These are phyloP conservation scores for Lacerta viridis DNA, from an alignment of 2,797 vertebrate species.

Conservation along the genomic window DNA sequence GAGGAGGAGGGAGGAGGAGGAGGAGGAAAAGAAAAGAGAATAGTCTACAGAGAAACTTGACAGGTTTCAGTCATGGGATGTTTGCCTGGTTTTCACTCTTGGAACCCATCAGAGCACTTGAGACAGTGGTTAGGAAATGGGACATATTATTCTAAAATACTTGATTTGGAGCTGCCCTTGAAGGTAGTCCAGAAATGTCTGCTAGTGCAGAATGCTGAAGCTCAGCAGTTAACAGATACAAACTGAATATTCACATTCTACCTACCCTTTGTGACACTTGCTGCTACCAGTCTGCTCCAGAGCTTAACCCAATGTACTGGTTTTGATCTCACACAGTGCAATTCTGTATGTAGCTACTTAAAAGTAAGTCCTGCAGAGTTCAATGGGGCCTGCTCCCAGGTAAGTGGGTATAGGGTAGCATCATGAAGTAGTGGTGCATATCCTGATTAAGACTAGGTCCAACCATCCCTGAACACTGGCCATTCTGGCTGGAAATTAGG, in stretches of 20 bases:
- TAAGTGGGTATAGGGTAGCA: too few species aligned
- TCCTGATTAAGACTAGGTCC: neutral
- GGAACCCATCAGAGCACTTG: neutral
- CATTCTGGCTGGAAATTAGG: too few species aligned
- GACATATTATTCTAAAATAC: neutral
- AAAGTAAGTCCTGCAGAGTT: neutral
- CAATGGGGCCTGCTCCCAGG: too few species aligned
- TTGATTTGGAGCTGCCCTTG: neutral
- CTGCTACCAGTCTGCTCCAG: neutral
- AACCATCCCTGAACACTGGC: too few species aligned
- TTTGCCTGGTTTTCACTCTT: neutral
- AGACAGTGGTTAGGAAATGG: neutral
- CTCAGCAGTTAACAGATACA: neutral
- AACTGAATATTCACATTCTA: neutral
- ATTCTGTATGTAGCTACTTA: neutral
- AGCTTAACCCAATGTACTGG: neutral
- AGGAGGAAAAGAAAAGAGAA: neutral
- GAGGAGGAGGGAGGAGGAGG: too few species aligned
- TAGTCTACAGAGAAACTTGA: conserved; percentile 2
- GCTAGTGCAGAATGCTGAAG: too few species aligned
- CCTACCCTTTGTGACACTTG: neutral
- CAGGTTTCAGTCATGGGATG: neutral
- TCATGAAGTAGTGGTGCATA: too few species aligned
- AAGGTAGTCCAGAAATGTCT: too few species aligned
- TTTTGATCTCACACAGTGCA: neutral